Evolutionary conservation across 2,797 vertebrate genomes (phyloP).

Genomic region (Argya squamiceps): DNA sequence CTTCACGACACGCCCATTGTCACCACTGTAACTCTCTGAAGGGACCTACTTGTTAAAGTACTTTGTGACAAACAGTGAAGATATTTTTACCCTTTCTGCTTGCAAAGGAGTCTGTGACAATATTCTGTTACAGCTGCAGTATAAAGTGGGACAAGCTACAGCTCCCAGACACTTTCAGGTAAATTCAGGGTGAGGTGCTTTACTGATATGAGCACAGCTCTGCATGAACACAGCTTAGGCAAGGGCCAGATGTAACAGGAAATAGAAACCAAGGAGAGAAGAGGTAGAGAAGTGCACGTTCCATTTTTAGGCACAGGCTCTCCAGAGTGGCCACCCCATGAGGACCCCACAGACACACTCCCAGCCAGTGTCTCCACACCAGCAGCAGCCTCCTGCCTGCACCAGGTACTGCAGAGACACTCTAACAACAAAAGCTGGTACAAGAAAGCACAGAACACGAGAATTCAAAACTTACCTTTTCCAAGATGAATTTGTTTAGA

Average conservation of each 20-base stretch:
- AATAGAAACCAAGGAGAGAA: not conserved
- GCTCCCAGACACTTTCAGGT: not conserved
- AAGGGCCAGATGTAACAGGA: not conserved
- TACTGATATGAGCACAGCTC: not conserved
- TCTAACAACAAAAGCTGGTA: not conserved
- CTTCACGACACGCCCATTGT: not conserved
- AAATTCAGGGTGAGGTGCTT: not conserved
- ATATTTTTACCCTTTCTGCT: not conserved
- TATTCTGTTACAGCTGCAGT: not conserved
- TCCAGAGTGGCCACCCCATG: fast-evolving
- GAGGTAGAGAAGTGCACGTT: not conserved
- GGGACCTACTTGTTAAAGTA: not conserved
- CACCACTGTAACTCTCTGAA: not conserved
- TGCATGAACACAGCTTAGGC: not conserved
- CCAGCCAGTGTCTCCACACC: not conserved
- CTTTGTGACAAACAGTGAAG: not conserved
- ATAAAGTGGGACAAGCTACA: not conserved
- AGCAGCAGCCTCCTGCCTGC: not conserved
- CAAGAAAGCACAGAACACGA: not conserved
- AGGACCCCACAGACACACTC: not conserved
- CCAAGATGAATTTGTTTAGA: conserved; percentile 96
- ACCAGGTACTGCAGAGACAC: not conserved
- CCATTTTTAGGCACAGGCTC: not conserved
- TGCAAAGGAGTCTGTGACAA: not conserved
- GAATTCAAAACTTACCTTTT: conserved; percentile 83